phyloP scores from a whole-genome alignment of 2,888 invertebrate species.

The Tiliacea aurago region DNA sequence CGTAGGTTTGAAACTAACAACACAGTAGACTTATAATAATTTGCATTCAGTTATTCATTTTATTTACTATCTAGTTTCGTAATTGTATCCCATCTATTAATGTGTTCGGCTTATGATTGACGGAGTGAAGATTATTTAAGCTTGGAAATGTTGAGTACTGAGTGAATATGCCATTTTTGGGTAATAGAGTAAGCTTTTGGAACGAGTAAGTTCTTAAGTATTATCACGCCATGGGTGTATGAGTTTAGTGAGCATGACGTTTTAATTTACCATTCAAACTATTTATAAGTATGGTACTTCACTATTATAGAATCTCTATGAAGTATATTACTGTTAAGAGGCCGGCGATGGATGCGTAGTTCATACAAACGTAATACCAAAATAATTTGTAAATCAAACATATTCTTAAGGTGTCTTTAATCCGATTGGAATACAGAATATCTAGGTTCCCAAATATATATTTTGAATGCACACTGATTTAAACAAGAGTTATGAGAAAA shows the following conservation, averaged over 20 bases:
- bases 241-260: slow-evolving; percentile 29
- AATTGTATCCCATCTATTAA: slow-evolving; percentile 56
- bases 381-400: too few relatives aligned
- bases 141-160: slow-evolving; percentile 44
- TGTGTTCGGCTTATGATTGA: slow-evolving; percentile 44
- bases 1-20: slow-evolving; percentile 42
- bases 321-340: slow-evolving; percentile 52
- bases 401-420: too few relatives aligned
- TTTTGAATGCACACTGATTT: too few relatives aligned
- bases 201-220: slow-evolving; percentile 52
- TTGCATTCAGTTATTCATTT: slow-evolving; percentile 46
- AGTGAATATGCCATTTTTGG: slow-evolving; percentile 49
- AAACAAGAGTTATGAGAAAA: too few relatives aligned
- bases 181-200: slow-evolving; percentile 49
- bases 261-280: slow-evolving; percentile 63
- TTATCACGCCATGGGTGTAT: slow-evolving; percentile 53
- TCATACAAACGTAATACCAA: too few relatives aligned
- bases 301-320: slow-evolving; percentile 61
- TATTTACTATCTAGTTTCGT: slow-evolving; percentile 38
- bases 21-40: slow-evolving; percentile 33
- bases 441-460: too few relatives aligned
- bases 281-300: slow-evolving; percentile 56
- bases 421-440: too few relatives aligned
- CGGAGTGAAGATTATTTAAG: slow-evolving; percentile 24
- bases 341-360: too few relatives aligned